Conservation (phyloP, 1,140 invertebrate species). For the Hycleus cichorii region DNA sequence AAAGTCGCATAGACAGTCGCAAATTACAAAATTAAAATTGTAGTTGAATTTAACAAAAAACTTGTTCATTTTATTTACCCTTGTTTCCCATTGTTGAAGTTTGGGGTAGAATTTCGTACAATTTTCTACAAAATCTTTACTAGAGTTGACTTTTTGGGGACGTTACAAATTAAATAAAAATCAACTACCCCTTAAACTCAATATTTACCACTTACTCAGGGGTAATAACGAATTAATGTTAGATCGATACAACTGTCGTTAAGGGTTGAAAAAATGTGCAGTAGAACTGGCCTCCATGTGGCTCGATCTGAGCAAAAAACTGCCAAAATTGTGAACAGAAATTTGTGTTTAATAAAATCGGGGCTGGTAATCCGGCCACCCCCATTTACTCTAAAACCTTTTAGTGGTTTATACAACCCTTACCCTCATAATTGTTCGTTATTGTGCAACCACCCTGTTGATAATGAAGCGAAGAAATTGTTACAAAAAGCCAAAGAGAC, state of each 20-base stretch:
- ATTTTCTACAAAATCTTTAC: no score
- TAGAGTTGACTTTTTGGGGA: no score
- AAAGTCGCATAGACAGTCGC: not conserved
- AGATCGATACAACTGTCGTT: not conserved
- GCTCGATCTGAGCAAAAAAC: conserved; percentile 30
- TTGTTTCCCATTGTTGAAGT: no score
- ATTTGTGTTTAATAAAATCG: conserved; percentile 17
- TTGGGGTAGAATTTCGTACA: no score
- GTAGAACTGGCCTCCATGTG: conserved; percentile 34
- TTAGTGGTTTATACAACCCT: conserved; percentile 70
- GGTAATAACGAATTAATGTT: not conserved
- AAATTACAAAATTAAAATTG: not conserved
- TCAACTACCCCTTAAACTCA: no score
- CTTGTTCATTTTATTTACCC: no score
- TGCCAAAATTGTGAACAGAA: conserved; percentile 2
- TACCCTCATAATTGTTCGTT: conserved; percentile 70
- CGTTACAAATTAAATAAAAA: no score
- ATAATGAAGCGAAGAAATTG: conserved; percentile 62
- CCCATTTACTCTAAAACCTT: conserved; percentile 62
- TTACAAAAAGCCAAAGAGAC: conserved; percentile 62
- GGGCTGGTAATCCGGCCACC: conserved; percentile 43
- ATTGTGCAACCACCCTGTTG: conserved; percentile 73
- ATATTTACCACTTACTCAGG: no score
- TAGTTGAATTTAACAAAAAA: not conserved
- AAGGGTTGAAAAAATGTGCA: conserved; percentile 26